Evolutionary conservation across 2,113 vertebrate species (phyloP), one percentile per base, ranked within the genome.

Genomic region (Calyptommatus sinebrachiatus): DNA sequence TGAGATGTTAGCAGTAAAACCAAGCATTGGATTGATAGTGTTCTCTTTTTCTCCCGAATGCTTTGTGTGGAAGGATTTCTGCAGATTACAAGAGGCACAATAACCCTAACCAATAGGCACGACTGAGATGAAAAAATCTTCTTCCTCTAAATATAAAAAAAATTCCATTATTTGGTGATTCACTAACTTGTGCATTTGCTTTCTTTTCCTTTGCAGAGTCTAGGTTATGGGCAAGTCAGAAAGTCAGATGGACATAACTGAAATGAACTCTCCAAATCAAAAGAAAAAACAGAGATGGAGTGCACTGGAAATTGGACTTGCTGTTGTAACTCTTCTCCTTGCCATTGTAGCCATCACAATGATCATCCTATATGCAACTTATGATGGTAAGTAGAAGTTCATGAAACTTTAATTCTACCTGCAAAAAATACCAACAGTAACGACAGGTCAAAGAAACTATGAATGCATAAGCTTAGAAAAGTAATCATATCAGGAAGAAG

Each of bases 241-340:
- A 96, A 96, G 95, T 95, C 95, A 95, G 91, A 96, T 95, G 94
- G 97, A 93, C 87, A 99, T 99, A 94, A 97, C 97, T 85, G 98
- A 99, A 48, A 96, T 95, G 90, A 97, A 93, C 69, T 84, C 92
- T 62, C 95, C 96, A n/a, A 98, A 97, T 78, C 94, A 96, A 46
- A 96, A 95, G 88, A 97, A 96, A 88, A 97, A 94, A 68, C 90
- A 86, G 62, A 91, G 92, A 53, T 98, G 97, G 96, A 97, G 96
- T 0, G 92, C 94, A 0, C 85, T 99, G 91, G 97, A 99, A 78
- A 94, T 99, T 0, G 96, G 96, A 14, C 96, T 99, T 3, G 94
- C 95, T 0, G 96, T 96, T 26, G 90, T 98, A 0, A 97, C 94
- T 22, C 80, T 94, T 35, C 93, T 99, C 76, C 95, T 99, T 12